Evolutionary conservation across 2,113 vertebrate species (phyloP), one percentile per base, ranked within the genome.

Genomic region (Myrmecobius fasciatus): DNA sequence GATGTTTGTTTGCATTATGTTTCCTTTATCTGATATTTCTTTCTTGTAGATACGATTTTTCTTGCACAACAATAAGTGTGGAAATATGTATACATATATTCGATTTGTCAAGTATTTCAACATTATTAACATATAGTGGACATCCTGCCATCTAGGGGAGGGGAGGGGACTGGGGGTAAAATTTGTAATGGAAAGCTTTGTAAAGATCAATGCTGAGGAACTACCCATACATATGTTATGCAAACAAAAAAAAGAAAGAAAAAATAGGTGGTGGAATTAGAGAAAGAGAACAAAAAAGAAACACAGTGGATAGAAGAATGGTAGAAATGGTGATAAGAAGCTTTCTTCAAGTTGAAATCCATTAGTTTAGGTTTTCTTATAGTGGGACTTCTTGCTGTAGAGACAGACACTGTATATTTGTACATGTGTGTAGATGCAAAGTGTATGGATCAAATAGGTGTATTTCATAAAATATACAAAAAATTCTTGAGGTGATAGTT

Each of bases 401-500:
- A 43, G 67, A 24, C 17, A 83, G n/a, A 83, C 20, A 43, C n/a
- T 83, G 3, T 75, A 22, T 43, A 7, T 83, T 1, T 75, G 60
- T 75, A 17, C 60, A 75, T n/a, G 31, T 67, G 36, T 36, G 17
- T 75, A 5, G 25, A 75, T 20, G 14, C 7, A 83, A 24, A 83
- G 20, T 83, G 1, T 43, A 11, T 43, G 17, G 17, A 7, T n/a
- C n/a, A 83, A 83, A 83, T 92, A 48, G 93, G 28, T 47, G 2
- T 10, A 36, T 95, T 89, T 60, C 31, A 46, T 6, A 46, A 52
- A 31, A 53, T 26, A 28, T 46, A 17, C 25, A 14, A 36, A 91
- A 17, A 53, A 54, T 90, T 90, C 51, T 91, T 91, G 53, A 51
- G 90, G 24, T 91, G n/a, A n/a, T 95, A 56, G 53, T 75, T 96